Base-by-base conservation (phyloP, 2,888 invertebrate genomes). In the Lasius platythorax region DNA sequence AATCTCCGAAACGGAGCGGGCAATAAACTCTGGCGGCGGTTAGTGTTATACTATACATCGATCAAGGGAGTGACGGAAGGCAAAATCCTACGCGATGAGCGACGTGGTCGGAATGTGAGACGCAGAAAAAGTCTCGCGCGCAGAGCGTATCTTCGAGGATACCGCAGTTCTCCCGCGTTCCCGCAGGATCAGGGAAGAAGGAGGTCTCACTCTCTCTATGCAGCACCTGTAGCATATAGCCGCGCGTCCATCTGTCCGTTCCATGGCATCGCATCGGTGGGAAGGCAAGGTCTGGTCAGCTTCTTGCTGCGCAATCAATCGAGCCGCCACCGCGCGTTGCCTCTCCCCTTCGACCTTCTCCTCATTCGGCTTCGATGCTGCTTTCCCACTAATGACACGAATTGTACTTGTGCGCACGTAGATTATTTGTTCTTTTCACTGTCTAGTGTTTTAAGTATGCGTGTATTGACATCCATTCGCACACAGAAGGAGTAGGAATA, bases 271-370 rank as follows among this genome's bases (percentile, higher is more conserved):
- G 86, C 90, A 87, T 89, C 92, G 91, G 91, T 90, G 92, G 90
- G 90, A 91, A 91, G 92, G 82, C 91, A 88, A 91, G 87, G 87
- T 79, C 86, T 74, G 88, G 87, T 73, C 79, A 79, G 58, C 91
- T 93, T 94, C 93, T 94, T 94, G 93, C 91, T 90, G 81, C 53
- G 92, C 92, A 94, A 94, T 94, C 94, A 94, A 94, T 94, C 92
- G 93, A 89, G 90, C 92, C 93, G 93, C 91, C 91, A 88, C 85
- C 76, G 88, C 84, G 23, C 5, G 37, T 5, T 75, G 85, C 85
- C 87, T 85, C 85, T 84, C 84, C 79, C 72, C 43, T 73, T 78
- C 83, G 53, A 78, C 82, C 82, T 86, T 78, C 56, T 83, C 86
- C 85, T 86, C 53, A 30, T 33, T 23, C 46, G 46, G 53, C 46